phyloP scores from a whole-genome alignment of 2,113 vertebrate genomes.

The Myanophis thanlyinensis region DNA sequence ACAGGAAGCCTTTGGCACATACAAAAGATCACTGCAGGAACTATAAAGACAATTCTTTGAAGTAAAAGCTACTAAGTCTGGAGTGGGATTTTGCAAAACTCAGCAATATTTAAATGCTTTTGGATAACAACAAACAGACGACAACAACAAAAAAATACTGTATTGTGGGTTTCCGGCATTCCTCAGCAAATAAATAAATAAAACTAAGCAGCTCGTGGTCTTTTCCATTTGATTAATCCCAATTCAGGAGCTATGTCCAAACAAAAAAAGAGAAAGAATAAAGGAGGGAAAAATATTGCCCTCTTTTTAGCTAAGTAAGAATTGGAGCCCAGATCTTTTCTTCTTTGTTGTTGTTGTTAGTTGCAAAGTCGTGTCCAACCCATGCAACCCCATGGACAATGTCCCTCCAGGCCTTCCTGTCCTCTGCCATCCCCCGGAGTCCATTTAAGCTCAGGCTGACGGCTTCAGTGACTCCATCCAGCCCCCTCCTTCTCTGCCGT shows the following conservation, averaged over 20 bases:
- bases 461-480: too few species aligned
- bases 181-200: conserved; percentile 34
- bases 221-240: conserved; percentile 58
- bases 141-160: conserved; percentile 36
- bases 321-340: background rate
- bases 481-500: too few species aligned
- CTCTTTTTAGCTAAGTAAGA: background rate
- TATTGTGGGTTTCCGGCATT: conserved; percentile 62
- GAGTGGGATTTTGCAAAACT: conserved; percentile 44
- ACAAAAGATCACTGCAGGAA: conserved; percentile 47
- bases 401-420: too few species aligned
- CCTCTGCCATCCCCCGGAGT: too few species aligned
- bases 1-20: conserved; percentile 57
- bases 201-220: background rate
- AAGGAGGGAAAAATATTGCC: background rate
- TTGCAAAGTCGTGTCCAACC: too few species aligned
- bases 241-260: conserved; percentile 33
- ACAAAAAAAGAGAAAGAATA: conserved; percentile 14
- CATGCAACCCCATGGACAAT: too few species aligned
- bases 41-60: conserved; percentile 56
- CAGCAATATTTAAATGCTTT: conserved; percentile 52
- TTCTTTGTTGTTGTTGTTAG: too few species aligned
- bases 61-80: conserved; percentile 46
- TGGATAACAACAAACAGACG: conserved; percentile 28
- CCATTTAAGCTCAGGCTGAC: too few species aligned